phyloP scores from a whole-genome alignment of 2,888 invertebrate genomes.

The Ennomos fuscantarius region DNA sequence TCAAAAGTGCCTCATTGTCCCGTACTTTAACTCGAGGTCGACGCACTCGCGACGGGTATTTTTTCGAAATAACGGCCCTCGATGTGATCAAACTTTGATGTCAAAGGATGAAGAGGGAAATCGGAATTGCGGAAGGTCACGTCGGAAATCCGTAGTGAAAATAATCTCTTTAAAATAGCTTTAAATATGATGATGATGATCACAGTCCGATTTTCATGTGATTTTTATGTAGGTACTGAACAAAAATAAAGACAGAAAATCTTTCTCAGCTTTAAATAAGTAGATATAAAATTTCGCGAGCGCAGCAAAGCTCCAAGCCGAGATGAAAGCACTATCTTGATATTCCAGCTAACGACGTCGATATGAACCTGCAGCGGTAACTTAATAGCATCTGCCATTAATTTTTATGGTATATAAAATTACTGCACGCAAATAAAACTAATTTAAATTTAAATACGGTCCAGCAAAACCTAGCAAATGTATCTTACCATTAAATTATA shows the following conservation, averaged over 20 bases:
- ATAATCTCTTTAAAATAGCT: too few relatives aligned
- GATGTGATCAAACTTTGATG: slow-evolving; percentile 38
- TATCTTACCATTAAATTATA: slow-evolving; percentile 40
- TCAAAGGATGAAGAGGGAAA: slow-evolving; percentile 14
- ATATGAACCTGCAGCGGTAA: slow-evolving; percentile 40
- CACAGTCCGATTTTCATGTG: too few relatives aligned
- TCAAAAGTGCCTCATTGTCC: slow-evolving; percentile 59
- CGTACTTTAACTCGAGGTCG: slow-evolving; percentile 59
- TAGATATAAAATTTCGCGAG: too few relatives aligned
- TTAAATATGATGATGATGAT: too few relatives aligned
- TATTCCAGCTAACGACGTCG: slow-evolving; percentile 41
- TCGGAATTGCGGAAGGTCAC: slow-evolving; percentile 24
- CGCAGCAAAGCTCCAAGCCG: slow-evolving; percentile 8
- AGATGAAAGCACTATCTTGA: slow-evolving; percentile 19
- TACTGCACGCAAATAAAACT: slow-evolving; percentile 49
- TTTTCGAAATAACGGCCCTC: slow-evolving; percentile 39
- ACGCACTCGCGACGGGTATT: slow-evolving; percentile 45
- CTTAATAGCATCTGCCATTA: slow-evolving; percentile 50
- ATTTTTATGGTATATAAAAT: slow-evolving; percentile 57
- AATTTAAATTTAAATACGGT: slow-evolving; percentile 43
- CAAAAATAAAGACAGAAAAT: too few relatives aligned
- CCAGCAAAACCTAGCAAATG: slow-evolving; percentile 31
- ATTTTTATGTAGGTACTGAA: too few relatives aligned
- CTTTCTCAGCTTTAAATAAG: too few relatives aligned
- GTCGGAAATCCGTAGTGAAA: slow-evolving; percentile 19